Conservation (phyloP, 1,140 invertebrate species). For the Dufourea novaeangliae region DNA sequence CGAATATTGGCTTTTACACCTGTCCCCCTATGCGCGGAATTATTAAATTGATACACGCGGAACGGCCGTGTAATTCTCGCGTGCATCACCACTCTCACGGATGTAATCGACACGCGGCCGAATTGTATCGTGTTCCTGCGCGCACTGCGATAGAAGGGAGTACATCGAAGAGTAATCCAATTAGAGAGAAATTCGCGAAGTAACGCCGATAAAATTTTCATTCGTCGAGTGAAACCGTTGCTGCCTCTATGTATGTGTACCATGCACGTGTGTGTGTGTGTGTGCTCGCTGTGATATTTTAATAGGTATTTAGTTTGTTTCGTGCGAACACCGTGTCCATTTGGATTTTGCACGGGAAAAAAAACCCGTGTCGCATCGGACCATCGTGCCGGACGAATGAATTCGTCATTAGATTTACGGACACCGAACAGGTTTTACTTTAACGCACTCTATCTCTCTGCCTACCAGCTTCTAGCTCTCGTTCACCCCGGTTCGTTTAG, state of each 20-base stretch:
- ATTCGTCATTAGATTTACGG: slow-evolving; percentile 68
- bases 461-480: background rate
- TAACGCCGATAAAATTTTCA: slow-evolving; percentile 63
- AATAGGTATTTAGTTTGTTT: slow-evolving; percentile 62
- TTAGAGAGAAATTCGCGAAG: slow-evolving; percentile 61
- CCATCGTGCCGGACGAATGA: slow-evolving; percentile 54
- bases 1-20: slow-evolving; percentile 54
- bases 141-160: background rate
- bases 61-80: slow-evolving; percentile 55
- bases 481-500: slow-evolving; percentile 62
- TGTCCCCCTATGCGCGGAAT: slow-evolving; percentile 34
- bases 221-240: slow-evolving; percentile 21
- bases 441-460: slow-evolving; percentile 21
- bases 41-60: slow-evolving; percentile 61
- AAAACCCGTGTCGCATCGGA: slow-evolving; percentile 26
- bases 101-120: slow-evolving; percentile 60
- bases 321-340: background rate
- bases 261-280: no score
- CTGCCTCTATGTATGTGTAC: no score
- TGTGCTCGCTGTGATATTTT: slow-evolving; percentile 54
- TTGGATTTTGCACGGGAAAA: slow-evolving; percentile 46
- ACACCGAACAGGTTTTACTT: slow-evolving; percentile 48
- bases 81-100: slow-evolving; percentile 27
- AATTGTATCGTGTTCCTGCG: slow-evolving; percentile 45
- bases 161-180: slow-evolving; percentile 47